A percentile compares a stretch with the other conserved stretches of the same genome.
Evolutionary conservation across 2,797 vertebrate genomes (phyloP).

Genomic region (Pangasius djambal): DNA sequence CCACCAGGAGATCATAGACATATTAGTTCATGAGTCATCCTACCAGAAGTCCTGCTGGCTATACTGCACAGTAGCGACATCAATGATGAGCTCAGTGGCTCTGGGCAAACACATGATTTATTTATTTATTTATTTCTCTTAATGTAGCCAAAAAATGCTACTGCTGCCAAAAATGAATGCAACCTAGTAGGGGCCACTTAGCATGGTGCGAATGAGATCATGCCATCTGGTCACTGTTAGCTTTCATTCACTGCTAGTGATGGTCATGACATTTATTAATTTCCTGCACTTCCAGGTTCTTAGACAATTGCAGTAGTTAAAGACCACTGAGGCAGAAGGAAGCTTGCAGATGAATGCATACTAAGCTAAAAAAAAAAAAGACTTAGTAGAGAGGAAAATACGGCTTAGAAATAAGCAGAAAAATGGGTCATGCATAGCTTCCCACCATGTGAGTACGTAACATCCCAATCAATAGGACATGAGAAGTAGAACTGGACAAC

Average conservation of each 20-base stretch:
- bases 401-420: background rate
- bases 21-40: slow-evolving; percentile 24
- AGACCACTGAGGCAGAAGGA: background rate
- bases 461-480: background rate
- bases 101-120: background rate
- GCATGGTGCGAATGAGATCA: slow-evolving; percentile 39
- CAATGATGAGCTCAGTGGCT: slow-evolving; percentile 2
- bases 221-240: slow-evolving; percentile 33
- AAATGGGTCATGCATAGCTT: background rate
- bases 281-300: background rate
- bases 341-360: background rate
- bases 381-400: background rate
- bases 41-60: slow-evolving; percentile 24
- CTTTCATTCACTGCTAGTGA: slow-evolving; percentile 13
- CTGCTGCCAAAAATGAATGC: slow-evolving; percentile 19
- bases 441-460: background rate
- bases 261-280: slow-evolving; percentile 12
- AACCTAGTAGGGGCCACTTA: slow-evolving; percentile 22
- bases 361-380: background rate
- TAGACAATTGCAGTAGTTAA: background rate
- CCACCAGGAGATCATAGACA: slow-evolving; percentile 8
- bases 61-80: background rate
- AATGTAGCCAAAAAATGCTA: background rate
- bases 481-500: background rate
- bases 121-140: background rate